phyloP scores from a whole-genome alignment of 2,113 vertebrate genomes.

The Mormoops blainvillei region DNA sequence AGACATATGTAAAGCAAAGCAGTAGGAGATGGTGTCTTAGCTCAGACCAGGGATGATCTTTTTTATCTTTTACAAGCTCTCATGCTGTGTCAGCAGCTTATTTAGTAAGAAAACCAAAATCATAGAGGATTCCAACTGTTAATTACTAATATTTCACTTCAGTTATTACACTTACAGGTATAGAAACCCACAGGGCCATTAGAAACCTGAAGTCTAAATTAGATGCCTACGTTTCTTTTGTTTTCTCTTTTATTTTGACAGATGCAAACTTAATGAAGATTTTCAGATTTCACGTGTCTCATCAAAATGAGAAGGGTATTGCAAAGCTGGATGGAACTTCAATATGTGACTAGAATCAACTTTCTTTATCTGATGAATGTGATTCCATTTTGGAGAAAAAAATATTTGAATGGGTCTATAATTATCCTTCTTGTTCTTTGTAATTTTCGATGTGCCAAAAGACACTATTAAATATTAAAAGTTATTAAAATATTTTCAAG shows the following conservation, averaged over 20 bases:
- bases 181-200: background rate
- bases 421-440: background rate
- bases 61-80: constrained; percentile 49
- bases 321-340: background rate
- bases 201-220: background rate
- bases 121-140: constrained; percentile 15
- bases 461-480: background rate
- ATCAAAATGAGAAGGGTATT: background rate
- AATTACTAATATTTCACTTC: constrained; percentile 22
- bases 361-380: background rate
- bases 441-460: background rate
- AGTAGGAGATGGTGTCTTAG: constrained; percentile 59
- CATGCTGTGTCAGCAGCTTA: constrained; percentile 62
- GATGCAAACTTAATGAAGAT: background rate
- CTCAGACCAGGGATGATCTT: constrained; percentile 24
- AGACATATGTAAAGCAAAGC: constrained; percentile 65
- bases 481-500: background rate
- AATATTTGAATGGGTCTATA: background rate
- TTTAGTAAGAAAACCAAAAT: constrained; percentile 35
- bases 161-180: constrained; percentile 32
- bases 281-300: background rate
- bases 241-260: constrained; percentile 26
- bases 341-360: background rate
- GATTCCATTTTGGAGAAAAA: background rate
- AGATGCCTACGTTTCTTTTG: background rate